These are phyloP conservation scores for Neria commutata DNA, from an alignment of 2,888 invertebrate genomes.

Conservation along the genomic window DNA sequence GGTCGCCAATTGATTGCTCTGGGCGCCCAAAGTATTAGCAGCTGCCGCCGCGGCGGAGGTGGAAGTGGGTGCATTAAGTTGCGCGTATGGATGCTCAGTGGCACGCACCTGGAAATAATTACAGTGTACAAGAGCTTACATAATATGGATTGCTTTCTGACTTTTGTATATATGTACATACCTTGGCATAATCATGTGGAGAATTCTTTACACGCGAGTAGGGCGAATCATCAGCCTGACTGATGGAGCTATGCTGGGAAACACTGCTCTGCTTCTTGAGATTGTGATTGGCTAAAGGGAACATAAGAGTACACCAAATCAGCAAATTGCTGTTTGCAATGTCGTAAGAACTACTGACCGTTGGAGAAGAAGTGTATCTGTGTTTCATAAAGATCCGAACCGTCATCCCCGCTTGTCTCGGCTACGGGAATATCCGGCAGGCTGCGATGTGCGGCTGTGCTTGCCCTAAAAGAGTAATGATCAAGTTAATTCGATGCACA, in stretches of 20 bases:
- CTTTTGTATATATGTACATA: conserved; percentile 19
- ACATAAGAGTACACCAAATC: conserved; percentile 1
- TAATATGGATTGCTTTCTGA: conserved; percentile 7
- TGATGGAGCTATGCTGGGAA: conserved; percentile 68
- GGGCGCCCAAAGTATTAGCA: conserved; percentile 4
- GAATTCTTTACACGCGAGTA: conserved; percentile 71
- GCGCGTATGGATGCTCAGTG: conserved; percentile 62
- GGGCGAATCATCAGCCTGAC: conserved; percentile 68
- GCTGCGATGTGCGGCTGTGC: conserved; percentile 71
- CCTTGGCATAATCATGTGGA: conserved; percentile 71
- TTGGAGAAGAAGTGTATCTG: too few species aligned
- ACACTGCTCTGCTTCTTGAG: conserved; percentile 64
- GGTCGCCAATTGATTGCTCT: conserved; percentile 21
- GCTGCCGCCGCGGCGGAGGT: conserved; percentile 40
- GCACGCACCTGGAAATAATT: conserved; percentile 50
- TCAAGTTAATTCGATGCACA: not conserved
- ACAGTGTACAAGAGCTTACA: not conserved
- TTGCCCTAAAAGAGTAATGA: conserved; percentile 47
- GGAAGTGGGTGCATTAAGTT: conserved; percentile 56
- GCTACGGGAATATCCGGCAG: conserved; percentile 84
- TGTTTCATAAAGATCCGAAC: conserved; percentile 85
- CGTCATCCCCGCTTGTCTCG: conserved; percentile 72
- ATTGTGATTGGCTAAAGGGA: conserved; percentile 51
- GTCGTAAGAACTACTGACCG: conserved; percentile 56
- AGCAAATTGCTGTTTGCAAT: not conserved